Evolutionary conservation across 2,113 vertebrate species (phyloP).

Genomic region (Gavialis gangeticus): DNA sequence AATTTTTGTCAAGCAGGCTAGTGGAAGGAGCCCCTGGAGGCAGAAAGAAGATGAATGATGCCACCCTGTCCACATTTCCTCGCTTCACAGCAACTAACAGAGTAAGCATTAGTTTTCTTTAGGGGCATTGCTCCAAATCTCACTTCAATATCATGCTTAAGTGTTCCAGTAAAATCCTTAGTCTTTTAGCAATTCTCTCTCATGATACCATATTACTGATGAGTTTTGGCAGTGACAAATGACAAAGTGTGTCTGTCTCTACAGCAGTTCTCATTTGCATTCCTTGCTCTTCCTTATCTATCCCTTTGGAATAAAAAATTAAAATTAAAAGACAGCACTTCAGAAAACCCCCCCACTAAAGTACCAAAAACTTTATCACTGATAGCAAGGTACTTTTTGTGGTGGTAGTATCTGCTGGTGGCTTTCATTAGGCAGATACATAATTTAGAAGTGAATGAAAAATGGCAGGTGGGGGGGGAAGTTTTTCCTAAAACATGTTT

Average conservation of each 20-base stretch:
- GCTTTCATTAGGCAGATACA: not conserved
- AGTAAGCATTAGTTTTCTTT: slow-evolving; percentile 66
- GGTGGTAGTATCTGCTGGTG: slow-evolving; percentile 11
- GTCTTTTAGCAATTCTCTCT: slow-evolving; percentile 58
- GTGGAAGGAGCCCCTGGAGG: slow-evolving; percentile 25
- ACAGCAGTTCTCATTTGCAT: slow-evolving; percentile 67
- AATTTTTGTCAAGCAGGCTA: slow-evolving; percentile 52
- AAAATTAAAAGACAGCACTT: slow-evolving; percentile 62
- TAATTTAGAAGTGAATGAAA: not conserved
- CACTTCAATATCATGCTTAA: slow-evolving; percentile 68
- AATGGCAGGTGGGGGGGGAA: not conserved
- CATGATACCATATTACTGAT: slow-evolving; percentile 65
- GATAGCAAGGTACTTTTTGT: slow-evolving; percentile 8
- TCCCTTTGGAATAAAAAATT: slow-evolving; percentile 70
- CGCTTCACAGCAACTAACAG: slow-evolving; percentile 54
- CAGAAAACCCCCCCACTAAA: slow-evolving; percentile 29
- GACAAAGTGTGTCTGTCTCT: slow-evolving; percentile 65
- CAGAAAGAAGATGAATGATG: slow-evolving; percentile 55
- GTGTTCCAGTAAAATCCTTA: slow-evolving; percentile 62
- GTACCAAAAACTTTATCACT: slow-evolving; percentile 12
- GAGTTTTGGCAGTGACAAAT: slow-evolving; percentile 72
- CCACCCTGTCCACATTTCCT: slow-evolving; percentile 42
- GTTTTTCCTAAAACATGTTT: not conserved
- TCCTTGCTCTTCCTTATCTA: slow-evolving; percentile 63
- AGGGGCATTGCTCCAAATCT: slow-evolving; percentile 64